Evolutionary conservation across 2,113 vertebrate species (phyloP).

Genomic region (Elachura formosa): DNA sequence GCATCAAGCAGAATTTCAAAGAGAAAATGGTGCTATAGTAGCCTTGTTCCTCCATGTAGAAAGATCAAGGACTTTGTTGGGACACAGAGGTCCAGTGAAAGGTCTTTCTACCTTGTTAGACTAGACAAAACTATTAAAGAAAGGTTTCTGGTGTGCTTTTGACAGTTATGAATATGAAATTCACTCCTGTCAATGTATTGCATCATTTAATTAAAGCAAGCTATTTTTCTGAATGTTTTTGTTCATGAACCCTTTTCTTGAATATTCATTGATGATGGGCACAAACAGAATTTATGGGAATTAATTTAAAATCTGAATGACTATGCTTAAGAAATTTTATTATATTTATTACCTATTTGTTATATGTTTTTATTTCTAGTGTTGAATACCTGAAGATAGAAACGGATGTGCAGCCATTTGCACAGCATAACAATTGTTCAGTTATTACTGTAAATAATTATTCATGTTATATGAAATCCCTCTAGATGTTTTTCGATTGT

Average conservation of each 20-base stretch:
- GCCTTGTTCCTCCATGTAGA: not conserved
- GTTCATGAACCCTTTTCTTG: not conserved
- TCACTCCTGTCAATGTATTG: not conserved
- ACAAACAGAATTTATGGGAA: conserved; percentile 3
- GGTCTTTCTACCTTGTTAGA: not conserved
- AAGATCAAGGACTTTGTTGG: not conserved
- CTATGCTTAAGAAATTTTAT: not conserved
- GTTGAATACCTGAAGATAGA: not conserved
- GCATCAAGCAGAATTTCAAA: not conserved
- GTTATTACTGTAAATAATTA: not conserved
- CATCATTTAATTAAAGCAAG: not conserved
- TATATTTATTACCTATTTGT: not conserved
- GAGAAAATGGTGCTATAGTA: not conserved
- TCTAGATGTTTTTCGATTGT: not conserved
- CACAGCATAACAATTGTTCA: not conserved
- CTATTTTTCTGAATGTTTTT: not conserved
- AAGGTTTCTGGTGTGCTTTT: not conserved
- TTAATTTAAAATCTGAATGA: not conserved
- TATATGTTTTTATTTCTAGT: not conserved
- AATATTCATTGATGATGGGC: not conserved
- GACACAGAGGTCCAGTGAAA: not conserved
- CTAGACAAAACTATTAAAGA: not conserved
- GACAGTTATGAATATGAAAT: not conserved
- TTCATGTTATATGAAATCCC: not conserved
- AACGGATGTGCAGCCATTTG: not conserved